A percentile compares a stretch with the other conserved stretches of the same genome.
Evolutionary conservation across 2,888 invertebrate species (phyloP).

Genomic region (Andrena praecox): DNA sequence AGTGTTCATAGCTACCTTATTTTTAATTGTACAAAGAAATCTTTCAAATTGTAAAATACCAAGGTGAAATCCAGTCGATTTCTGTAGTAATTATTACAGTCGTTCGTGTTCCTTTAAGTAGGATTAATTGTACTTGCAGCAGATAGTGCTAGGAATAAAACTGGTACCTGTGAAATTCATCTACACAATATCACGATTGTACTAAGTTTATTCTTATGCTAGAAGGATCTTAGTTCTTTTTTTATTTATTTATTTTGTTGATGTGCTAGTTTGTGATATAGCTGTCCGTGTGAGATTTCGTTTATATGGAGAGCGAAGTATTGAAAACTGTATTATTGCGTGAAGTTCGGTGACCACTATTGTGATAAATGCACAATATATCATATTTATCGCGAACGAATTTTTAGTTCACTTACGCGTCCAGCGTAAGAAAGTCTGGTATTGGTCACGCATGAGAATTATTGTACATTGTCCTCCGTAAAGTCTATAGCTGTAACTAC

Average conservation of each 20-base stretch:
- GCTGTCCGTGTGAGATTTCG: neutral
- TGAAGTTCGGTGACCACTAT: slow-evolving; percentile 11
- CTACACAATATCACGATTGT: slow-evolving; percentile 28
- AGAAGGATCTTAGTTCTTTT: neutral
- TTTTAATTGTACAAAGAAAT: slow-evolving; percentile 49
- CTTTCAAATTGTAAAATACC: slow-evolving; percentile 33
- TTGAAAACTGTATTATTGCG: neutral
- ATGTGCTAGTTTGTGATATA: slow-evolving; percentile 1
- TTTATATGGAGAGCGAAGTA: slow-evolving; percentile 12
- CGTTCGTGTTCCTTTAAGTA: slow-evolving; percentile 15
- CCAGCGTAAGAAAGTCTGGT: slow-evolving; percentile 16
- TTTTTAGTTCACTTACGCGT: slow-evolving; percentile 26
- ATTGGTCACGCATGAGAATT: slow-evolving; percentile 50
- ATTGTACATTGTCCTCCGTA: slow-evolving; percentile 71
- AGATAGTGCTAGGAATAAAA: slow-evolving; percentile 13
- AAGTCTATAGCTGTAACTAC: slow-evolving; percentile 64
- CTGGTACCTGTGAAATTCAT: slow-evolving; percentile 47
- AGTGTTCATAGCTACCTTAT: slow-evolving; percentile 62
- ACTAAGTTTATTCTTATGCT: slow-evolving; percentile 7
- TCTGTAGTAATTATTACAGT: slow-evolving; percentile 19
- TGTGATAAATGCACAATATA: slow-evolving; percentile 40
- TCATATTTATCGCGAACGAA: slow-evolving; percentile 20
- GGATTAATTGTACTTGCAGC: slow-evolving; percentile 2
- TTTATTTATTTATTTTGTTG: neutral
- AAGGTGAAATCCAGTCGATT: slow-evolving; percentile 9